Conservation (phyloP, 2,888 invertebrate genomes). For the Oasisia sp. region DNA sequence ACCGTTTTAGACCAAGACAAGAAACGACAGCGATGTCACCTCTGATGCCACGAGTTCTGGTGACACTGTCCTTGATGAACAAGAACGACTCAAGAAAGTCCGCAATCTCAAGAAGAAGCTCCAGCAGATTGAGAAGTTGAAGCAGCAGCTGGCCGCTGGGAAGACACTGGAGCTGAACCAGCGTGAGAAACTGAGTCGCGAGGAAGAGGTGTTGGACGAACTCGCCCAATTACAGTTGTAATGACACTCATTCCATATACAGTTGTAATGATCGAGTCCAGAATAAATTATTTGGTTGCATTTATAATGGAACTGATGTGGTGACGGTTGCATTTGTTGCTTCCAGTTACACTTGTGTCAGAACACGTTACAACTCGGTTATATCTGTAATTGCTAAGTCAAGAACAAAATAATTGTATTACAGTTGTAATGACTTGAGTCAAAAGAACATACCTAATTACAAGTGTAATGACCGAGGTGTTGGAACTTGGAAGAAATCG, state of each 20-base stretch:
- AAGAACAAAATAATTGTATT: neutral
- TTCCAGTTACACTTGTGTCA: neutral
- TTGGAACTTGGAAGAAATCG: neutral
- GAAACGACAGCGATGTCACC: neutral
- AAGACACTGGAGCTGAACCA: slow-evolving; percentile 18
- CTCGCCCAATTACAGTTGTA: neutral
- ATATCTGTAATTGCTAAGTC: neutral
- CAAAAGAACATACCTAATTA: neutral
- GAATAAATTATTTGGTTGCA: too few species aligned
- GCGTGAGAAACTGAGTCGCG: neutral
- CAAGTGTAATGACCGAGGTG: neutral
- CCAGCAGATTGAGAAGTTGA: slow-evolving; percentile 23
- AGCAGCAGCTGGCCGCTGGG: neutral
- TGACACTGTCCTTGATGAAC: neutral
- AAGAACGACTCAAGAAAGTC: neutral
- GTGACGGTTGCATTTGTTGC: neutral
- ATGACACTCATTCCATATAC: neutral
- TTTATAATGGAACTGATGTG: neutral
- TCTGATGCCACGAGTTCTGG: neutral
- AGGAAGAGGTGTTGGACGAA: neutral
- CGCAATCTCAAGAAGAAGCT: slow-evolving; percentile 18
- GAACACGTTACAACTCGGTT: neutral
- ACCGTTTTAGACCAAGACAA: neutral
- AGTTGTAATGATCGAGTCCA: neutral
- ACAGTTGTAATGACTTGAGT: neutral